Evolutionary conservation across 1,140 invertebrate species (phyloP).

Genomic region (Oscheius sp.): DNA sequence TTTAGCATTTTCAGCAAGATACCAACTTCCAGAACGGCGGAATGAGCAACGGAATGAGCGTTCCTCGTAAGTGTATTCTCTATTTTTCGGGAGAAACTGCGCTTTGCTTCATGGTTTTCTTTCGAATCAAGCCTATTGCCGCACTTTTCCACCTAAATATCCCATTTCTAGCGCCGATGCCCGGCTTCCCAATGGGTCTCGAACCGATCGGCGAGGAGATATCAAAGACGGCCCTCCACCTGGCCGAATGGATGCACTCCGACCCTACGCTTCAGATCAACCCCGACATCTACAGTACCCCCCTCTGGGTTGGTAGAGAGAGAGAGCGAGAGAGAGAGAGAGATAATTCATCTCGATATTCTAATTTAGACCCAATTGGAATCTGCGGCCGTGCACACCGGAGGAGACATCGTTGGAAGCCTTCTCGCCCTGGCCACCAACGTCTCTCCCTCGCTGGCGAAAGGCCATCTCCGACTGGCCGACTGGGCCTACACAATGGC

Average conservation of each 20-base stretch:
- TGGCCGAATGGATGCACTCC: background rate
- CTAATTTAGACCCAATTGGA: background rate
- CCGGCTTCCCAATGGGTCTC: no score
- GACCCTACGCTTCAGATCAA: background rate
- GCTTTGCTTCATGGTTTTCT: no score
- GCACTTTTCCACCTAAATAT: no score
- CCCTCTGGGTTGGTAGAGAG: background rate
- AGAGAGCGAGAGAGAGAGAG: background rate
- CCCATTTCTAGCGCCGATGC: no score
- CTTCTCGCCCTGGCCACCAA: slow-evolving; percentile 27
- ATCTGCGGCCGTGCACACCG: background rate
- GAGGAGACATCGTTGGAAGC: background rate
- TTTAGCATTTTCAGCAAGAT: no score
- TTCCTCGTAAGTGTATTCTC: no score
- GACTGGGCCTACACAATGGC: slow-evolving; percentile 43
- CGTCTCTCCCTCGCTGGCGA: slow-evolving; percentile 21
- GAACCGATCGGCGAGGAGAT: background rate
- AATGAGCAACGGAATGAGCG: no score
- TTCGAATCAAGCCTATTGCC: no score
- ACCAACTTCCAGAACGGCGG: no score
- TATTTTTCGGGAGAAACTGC: no score
- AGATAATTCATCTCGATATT: background rate
- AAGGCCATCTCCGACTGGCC: slow-evolving; percentile 56
- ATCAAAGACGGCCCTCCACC: background rate
- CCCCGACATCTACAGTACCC: background rate